Evolutionary conservation across 2,797 vertebrate genomes (phyloP).

Genomic region (Discoglossus pictus): DNA sequence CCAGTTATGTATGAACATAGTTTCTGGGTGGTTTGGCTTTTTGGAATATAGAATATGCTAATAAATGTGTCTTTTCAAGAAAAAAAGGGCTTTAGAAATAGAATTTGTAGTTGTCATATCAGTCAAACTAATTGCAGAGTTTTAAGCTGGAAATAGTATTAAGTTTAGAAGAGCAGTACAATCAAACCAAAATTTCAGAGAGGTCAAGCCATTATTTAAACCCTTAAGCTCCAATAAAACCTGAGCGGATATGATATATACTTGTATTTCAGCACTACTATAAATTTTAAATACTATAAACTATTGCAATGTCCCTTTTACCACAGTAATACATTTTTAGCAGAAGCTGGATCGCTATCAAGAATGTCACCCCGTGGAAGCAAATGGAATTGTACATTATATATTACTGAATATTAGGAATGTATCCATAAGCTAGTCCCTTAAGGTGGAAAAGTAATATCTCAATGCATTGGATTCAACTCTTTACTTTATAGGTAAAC

Average conservation of each 20-base stretch:
- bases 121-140: constrained; percentile 48
- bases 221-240: constrained; percentile 50
- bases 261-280: constrained; percentile 35
- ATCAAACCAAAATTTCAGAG: constrained; percentile 51
- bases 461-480: constrained; percentile 9
- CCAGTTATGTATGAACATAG: neutral
- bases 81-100: constrained; percentile 43
- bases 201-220: constrained; percentile 51
- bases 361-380: constrained; percentile 36
- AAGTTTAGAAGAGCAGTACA: constrained; percentile 44
- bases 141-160: constrained; percentile 45
- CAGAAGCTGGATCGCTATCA: constrained; percentile 34
- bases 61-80: constrained; percentile 42
- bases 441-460: constrained; percentile 33
- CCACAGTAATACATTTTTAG: constrained; percentile 48
- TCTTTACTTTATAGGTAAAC: constrained; percentile 5
- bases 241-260: constrained; percentile 43
- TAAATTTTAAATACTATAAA: constrained; percentile 50
- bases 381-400: constrained; percentile 39
- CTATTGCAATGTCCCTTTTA: constrained; percentile 48
- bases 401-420: constrained; percentile 44
- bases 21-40: constrained; percentile 17
- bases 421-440: constrained; percentile 33
- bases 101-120: constrained; percentile 49
- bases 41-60: constrained; percentile 17